Conservation (phyloP, 2,888 invertebrate species). For the Eudemis profundana region DNA sequence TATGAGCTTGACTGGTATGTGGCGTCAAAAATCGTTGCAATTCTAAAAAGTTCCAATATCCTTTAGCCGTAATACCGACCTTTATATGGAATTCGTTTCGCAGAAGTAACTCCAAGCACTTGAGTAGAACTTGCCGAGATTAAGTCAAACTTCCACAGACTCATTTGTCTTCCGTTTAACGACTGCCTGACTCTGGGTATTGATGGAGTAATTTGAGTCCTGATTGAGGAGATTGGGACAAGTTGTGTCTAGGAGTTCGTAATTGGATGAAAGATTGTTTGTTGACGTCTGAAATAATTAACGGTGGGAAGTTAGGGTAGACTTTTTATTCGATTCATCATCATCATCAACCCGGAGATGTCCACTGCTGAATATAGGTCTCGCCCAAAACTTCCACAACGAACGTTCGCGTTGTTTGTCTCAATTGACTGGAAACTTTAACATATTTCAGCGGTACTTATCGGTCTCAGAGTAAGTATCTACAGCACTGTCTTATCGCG, state of each 20-base stretch:
- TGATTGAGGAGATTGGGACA: constrained; percentile 1
- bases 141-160: constrained; percentile 16
- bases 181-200: constrained; percentile 1
- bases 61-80: background rate
- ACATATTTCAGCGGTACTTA: no score
- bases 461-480: no score
- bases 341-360: no score
- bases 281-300: constrained; percentile 8
- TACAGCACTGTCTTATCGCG: no score
- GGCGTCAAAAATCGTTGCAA: background rate
- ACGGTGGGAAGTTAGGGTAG: background rate
- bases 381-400: no score
- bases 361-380: no score
- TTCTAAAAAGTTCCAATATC: no score
- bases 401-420: no score
- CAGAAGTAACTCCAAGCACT: constrained; percentile 7
- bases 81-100: background rate
- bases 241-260: constrained; percentile 12
- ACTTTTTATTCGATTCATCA: constrained; percentile 19
- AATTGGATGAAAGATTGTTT: constrained; percentile 10
- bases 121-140: constrained; percentile 15
- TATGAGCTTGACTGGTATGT: no score
- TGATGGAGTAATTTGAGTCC: constrained; percentile 4
- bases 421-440: no score
- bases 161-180: constrained; percentile 12